A percentile compares a stretch with the other conserved stretches of the same genome.
Evolutionary conservation across 2,113 vertebrate species (phyloP).

Genomic region (Menura novaehollandiae): DNA sequence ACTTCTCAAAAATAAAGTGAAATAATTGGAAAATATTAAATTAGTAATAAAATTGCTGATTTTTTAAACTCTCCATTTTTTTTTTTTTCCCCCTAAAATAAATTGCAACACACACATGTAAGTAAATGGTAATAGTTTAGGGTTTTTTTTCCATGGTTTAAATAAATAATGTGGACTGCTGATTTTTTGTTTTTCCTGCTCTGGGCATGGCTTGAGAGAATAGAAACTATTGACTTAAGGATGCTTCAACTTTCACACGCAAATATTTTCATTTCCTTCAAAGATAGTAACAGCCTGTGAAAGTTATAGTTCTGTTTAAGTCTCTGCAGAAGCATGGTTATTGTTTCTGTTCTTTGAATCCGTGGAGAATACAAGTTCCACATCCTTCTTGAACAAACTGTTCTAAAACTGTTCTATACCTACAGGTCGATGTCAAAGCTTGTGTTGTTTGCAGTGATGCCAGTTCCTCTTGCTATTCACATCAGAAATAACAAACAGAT

Average conservation of each 20-base stretch:
- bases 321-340: not conserved
- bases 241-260: not conserved
- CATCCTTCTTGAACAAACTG: not conserved
- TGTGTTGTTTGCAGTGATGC: not conserved
- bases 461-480: not conserved
- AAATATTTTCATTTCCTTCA: not conserved
- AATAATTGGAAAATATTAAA: not conserved
- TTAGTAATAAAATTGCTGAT: not conserved
- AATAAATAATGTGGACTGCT: not conserved
- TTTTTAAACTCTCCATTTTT: not conserved
- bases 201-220: not conserved
- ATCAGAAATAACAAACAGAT: not conserved
- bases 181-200: not conserved
- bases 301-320: not conserved
- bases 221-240: not conserved
- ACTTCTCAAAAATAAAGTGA: not conserved
- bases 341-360: not conserved
- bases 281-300: not conserved
- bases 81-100: not conserved
- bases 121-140: not conserved
- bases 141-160: not conserved
- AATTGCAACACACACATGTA: not conserved
- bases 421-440: not conserved
- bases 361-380: not conserved
- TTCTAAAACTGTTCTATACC: not conserved